These are phyloP conservation scores for Nephrotoma guestfalica DNA, from an alignment of 2,888 invertebrate species.

Conservation along the genomic window DNA sequence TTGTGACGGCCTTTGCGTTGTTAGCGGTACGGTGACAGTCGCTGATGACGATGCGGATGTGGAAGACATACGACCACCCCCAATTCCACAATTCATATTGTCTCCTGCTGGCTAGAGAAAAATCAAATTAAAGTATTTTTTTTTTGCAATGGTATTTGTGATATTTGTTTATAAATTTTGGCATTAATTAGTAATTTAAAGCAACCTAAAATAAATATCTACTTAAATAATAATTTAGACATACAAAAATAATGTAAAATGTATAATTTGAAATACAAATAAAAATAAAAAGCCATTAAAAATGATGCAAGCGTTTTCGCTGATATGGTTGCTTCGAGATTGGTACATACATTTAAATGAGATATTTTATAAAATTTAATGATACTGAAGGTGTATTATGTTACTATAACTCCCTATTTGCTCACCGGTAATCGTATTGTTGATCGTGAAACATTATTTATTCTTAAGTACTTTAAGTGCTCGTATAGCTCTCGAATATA, in stretches of 20 bases:
- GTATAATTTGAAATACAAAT: neutral
- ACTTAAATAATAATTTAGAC: neutral
- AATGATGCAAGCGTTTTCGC: neutral
- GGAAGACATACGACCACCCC: constrained; percentile 2
- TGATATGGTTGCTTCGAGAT: neutral
- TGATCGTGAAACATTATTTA: no score
- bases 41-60: constrained; percentile 3
- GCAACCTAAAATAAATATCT: neutral
- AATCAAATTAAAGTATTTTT: constrained; percentile 1
- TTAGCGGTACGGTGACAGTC: constrained; percentile 3
- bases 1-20: constrained; percentile 12
- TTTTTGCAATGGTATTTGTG: neutral
- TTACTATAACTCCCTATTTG: no score
- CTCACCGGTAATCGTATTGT: no score
- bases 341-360: neutral
- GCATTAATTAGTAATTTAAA: neutral
- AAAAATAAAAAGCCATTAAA: neutral
- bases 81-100: constrained; percentile 24
- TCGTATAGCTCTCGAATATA: no score
- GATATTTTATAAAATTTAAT: no score
- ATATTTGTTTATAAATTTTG: neutral
- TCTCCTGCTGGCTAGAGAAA: constrained; percentile 32
- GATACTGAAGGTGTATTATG: no score
- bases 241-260: neutral
- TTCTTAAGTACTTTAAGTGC: no score